These are phyloP conservation scores for Tridacna gigas DNA, from an alignment of 2,888 invertebrate genomes.

Conservation along the genomic window DNA sequence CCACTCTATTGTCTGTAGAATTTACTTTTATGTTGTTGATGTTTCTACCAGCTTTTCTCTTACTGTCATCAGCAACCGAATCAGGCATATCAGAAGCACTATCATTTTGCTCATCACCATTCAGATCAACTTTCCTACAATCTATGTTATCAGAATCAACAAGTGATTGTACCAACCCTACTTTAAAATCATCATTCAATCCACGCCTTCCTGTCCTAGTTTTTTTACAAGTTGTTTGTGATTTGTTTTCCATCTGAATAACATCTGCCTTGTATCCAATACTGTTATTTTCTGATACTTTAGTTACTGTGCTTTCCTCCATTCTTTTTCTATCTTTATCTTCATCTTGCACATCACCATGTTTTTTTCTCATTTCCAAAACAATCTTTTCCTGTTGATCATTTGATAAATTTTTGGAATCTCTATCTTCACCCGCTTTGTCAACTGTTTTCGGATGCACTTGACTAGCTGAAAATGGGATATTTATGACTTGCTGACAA, in stretches of 20 bases:
- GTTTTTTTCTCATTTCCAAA: too few relatives aligned
- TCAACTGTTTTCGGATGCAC: too few relatives aligned
- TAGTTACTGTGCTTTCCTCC: background rate
- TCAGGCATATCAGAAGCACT: background rate
- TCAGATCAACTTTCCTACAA: background rate
- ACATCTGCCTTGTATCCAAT: background rate
- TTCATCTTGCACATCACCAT: too few relatives aligned
- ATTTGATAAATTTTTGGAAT: too few relatives aligned
- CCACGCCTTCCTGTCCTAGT: conserved; percentile 5
- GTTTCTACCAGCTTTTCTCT: background rate
- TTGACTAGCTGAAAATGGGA: too few relatives aligned
- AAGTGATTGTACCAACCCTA: conserved; percentile 31
- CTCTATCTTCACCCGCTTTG: too few relatives aligned
- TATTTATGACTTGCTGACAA: too few relatives aligned
- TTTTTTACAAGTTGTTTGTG: conserved; percentile 21
- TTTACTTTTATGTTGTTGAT: background rate
- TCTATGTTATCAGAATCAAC: background rate
- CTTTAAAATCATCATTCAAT: conserved; percentile 64
- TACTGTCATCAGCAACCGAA: background rate
- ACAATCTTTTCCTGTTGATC: too few relatives aligned
- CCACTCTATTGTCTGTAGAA: too few relatives aligned
- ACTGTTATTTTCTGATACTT: background rate
- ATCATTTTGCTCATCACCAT: background rate
- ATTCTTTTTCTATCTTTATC: too few relatives aligned
- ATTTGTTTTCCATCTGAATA: background rate